These are phyloP conservation scores for Zhengitettix transpicula DNA, from an alignment of 2,888 invertebrate species.

Conservation along the genomic window DNA sequence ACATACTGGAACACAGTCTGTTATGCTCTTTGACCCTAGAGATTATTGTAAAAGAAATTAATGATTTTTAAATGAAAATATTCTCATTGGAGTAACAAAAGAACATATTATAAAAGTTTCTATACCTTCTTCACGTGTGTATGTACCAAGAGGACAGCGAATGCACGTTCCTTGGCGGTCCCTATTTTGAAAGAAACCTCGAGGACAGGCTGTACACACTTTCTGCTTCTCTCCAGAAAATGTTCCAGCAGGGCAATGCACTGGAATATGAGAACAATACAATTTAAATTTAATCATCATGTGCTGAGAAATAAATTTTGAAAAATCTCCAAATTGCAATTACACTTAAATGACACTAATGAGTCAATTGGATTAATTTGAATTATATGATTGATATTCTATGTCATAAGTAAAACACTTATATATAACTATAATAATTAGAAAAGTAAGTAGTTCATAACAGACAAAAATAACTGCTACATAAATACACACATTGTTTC, in stretches of 20 bases:
- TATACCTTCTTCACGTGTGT: conserved; percentile 64
- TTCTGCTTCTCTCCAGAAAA: conserved; percentile 82
- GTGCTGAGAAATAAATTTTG: too few species aligned
- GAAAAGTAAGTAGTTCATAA: too few species aligned
- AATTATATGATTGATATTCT: too few species aligned
- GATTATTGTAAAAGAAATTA: background rate
- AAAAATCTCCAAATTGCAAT: too few species aligned
- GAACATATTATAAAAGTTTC: background rate
- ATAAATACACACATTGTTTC: too few species aligned
- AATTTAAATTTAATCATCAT: too few species aligned
- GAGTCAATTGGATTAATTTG: too few species aligned
- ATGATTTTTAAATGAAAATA: background rate
- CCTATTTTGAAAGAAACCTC: conserved; percentile 86
- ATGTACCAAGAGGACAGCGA: conserved; percentile 82
- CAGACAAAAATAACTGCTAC: too few species aligned
- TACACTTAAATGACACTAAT: too few species aligned
- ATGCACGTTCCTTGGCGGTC: conserved; percentile 80
- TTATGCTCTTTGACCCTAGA: conserved; percentile 56
- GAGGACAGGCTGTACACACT: conserved; percentile 76
- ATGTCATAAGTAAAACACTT: too few species aligned
- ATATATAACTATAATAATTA: too few species aligned
- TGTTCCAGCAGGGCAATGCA: conserved; percentile 94
- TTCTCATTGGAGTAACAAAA: background rate
- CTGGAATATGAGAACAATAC: conserved; percentile 29
- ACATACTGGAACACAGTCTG: conserved; percentile 84